Base-by-base conservation (phyloP, 2,888 invertebrate genomes). In the Caenorhabditis angaria region DNA sequence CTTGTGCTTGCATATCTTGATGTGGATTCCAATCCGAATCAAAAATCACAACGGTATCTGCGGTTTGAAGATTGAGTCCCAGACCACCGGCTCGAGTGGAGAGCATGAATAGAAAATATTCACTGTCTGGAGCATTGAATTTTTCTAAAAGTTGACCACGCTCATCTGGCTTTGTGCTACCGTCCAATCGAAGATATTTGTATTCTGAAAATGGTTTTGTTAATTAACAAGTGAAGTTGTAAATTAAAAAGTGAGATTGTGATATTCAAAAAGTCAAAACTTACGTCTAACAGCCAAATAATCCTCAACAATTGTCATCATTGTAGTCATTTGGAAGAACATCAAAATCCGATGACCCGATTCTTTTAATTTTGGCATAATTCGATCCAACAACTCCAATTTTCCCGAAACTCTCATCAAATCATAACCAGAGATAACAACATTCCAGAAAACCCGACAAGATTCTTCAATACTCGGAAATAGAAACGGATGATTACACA, bases 1-100 rank as follows among this genome's bases (percentile, higher is more conserved):
- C 99, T 90, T 99, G 97, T 0, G 99, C 99, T 92, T 99, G 99
- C 81, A 99, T 91, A 91, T 99, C 97, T 32, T 97, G 97, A 90
- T 99, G 97, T 1, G 99, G 99, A 91, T 99, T 99, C 99, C 99
- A 99, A 89, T 99, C 99, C 0, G 97, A 97, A 89, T 99, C 99
- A 88, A 97, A 99, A 81, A 99, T 97, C 79, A 99, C 91, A 76
- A 99, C 99, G 22, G 99, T 99, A 88, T 99, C 99, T 4, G 99
- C 99, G 65, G 95, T 94, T 84, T 99, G 99, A 83, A 99, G 90
- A 91, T 99, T 99, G 82, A 99, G 92, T 64, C 99, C 99, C 61
- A 99, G 91, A 41, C 83, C 74, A 41, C 74, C 74, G 20, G 74
- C 69, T 85, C 99, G 92, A 3, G 99, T 99, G 48, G 95, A 96